These are phyloP conservation scores for Schizothorax lantsangensis DNA, from an alignment of 2,797 vertebrate species.

Conservation along the genomic window DNA sequence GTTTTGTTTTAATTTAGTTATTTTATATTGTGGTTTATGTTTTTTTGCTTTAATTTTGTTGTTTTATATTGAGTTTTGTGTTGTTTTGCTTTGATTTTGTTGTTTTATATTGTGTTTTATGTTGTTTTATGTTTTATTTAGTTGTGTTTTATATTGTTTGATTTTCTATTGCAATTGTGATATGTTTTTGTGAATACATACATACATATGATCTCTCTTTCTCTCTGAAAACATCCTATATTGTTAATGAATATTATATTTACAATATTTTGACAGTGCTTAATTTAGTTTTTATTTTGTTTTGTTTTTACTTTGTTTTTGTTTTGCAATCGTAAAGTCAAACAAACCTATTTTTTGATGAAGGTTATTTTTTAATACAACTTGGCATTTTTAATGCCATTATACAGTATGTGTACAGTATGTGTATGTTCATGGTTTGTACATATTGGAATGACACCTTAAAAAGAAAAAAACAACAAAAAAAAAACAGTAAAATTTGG, in stretches of 20 bases:
- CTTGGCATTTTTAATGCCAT: neutral
- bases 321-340: neutral
- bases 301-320: neutral
- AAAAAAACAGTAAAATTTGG: neutral
- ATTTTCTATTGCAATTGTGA: neutral
- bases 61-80: neutral
- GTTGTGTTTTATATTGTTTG: neutral
- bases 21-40: neutral
- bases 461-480: neutral
- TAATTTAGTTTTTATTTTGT: neutral
- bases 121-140: neutral
- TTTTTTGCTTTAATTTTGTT: neutral
- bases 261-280: neutral
- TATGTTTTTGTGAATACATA: neutral
- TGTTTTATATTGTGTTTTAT: neutral
- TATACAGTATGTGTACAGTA: neutral
- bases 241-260: too few relatives aligned
- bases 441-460: neutral
- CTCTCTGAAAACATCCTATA: too few relatives aligned
- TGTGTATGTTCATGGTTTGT: neutral
- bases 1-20: too few relatives aligned
- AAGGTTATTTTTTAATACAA: neutral
- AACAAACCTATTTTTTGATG: neutral
- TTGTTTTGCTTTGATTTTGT: neutral
- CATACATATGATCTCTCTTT: too few relatives aligned